Percentiles rank a stretch among this genome's conserved stretches.
These are phyloP conservation scores for Athene cunicularia DNA, from an alignment of 2,113 vertebrate genomes.

Conservation along the genomic window DNA sequence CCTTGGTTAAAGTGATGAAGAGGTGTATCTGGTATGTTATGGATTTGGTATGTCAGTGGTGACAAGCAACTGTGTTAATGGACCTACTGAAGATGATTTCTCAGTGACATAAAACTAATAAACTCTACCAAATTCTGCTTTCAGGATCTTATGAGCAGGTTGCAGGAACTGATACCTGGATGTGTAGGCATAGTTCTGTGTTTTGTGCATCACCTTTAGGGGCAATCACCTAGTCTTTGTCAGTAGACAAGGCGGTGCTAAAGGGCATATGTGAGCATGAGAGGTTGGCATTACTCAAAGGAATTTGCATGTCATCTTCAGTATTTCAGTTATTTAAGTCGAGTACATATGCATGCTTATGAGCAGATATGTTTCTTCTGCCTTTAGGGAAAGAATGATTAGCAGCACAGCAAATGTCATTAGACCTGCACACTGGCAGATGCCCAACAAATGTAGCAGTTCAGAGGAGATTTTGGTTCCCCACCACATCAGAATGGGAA, in stretches of 20 bases:
- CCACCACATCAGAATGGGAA: neutral
- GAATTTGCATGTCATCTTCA: neutral
- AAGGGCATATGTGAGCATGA: neutral
- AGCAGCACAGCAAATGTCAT: neutral
- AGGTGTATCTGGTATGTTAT: neutral
- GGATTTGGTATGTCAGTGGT: neutral
- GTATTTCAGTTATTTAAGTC: neutral
- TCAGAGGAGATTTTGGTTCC: neutral
- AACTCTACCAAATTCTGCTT: neutral
- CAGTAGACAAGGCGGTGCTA: neutral
- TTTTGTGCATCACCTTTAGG: neutral
- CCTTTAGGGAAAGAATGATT: neutral
- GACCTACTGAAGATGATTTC: neutral
- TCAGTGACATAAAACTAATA: neutral
- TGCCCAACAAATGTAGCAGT: neutral
- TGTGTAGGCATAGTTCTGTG: neutral
- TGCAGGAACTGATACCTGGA: neutral
- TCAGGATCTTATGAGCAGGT: neutral
- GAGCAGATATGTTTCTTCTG: neutral
- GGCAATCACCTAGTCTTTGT: neutral
- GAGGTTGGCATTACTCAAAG: neutral
- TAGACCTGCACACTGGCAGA: neutral
- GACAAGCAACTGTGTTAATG: neutral
- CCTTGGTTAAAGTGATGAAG: neutral
- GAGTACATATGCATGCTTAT: neutral